These are phyloP conservation scores for Tigriopus japonicus DNA, from an alignment of 1,140 invertebrate genomes.

Conservation along the genomic window DNA sequence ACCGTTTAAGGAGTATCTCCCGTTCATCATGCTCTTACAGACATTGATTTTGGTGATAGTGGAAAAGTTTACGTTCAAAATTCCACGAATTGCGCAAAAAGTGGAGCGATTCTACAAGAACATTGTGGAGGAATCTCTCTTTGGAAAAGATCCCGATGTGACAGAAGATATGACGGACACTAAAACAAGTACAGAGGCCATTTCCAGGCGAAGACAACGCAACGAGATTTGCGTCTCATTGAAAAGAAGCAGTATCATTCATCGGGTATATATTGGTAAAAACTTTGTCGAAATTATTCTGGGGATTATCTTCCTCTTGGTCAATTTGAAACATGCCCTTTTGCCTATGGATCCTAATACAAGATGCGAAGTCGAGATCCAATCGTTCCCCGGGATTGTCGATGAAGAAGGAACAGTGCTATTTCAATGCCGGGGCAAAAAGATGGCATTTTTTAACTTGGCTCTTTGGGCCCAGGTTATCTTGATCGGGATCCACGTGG, in stretches of 20 bases:
- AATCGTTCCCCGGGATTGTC: neutral
- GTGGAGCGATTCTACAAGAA: conserved; percentile 12
- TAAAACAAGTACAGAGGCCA: conserved; percentile 5
- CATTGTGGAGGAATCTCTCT: conserved; percentile 9
- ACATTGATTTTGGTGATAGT: conserved; percentile 3
- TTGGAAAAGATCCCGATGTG: conserved; percentile 11
- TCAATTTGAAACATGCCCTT: neutral
- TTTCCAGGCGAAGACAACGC: neutral
- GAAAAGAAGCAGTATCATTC: conserved; percentile 8
- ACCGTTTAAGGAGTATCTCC: conserved; percentile 2
- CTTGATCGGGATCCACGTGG: neutral
- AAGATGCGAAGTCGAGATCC: neutral
- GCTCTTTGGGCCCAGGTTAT: neutral
- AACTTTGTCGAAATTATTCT: conserved; percentile 11
- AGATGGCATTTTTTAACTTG: conserved; percentile 5
- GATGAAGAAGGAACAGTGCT: neutral
- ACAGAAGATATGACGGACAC: conserved; percentile 3
- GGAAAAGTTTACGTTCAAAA: conserved; percentile 10
- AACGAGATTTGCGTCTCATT: conserved; percentile 14
- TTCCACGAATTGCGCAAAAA: conserved; percentile 9
- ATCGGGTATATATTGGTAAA: conserved; percentile 6
- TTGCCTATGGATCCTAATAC: neutral
- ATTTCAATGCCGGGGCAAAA: conserved; percentile 12
- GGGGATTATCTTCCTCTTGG: neutral
- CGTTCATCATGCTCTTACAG: conserved; percentile 10